phyloP scores from a whole-genome alignment of 2,113 vertebrate genomes.

The Pomatorhinus ruficollis region DNA sequence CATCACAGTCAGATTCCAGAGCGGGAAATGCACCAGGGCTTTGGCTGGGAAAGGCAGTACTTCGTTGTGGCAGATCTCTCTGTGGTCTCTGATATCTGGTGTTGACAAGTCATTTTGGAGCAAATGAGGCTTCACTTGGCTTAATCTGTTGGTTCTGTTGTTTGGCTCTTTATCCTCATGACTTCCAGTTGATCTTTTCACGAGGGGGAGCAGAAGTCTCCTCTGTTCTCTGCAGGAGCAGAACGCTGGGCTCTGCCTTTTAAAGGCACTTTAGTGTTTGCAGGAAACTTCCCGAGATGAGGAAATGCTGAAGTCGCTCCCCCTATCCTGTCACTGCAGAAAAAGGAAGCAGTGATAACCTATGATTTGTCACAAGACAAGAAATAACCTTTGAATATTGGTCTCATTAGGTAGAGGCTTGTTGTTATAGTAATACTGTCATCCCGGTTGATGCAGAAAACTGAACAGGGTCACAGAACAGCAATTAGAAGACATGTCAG shows the following conservation, averaged over 20 bases:
- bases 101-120: not conserved
- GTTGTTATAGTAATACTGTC: not conserved
- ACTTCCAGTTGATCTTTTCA: not conserved
- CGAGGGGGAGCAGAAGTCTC: not conserved
- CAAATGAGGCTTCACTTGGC: not conserved
- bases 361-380: not conserved
- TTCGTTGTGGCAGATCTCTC: not conserved
- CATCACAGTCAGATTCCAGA: not conserved
- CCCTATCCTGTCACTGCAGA: not conserved
- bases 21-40: not conserved
- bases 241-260: not conserved
- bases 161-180: not conserved
- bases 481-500: not conserved
- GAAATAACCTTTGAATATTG: conserved; percentile 12
- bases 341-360: not conserved
- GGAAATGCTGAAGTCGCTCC: not conserved
- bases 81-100: not conserved
- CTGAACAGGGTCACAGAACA: not conserved
- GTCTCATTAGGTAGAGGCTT: not conserved
- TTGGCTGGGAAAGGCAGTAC: not conserved
- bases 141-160: not conserved
- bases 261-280: not conserved
- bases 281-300: not conserved
- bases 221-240: not conserved
- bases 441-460: not conserved